Conservation (phyloP, 30 jellyfish, hydroid and myxozoan genomes). For the Cassiopea andromeda region DNA sequence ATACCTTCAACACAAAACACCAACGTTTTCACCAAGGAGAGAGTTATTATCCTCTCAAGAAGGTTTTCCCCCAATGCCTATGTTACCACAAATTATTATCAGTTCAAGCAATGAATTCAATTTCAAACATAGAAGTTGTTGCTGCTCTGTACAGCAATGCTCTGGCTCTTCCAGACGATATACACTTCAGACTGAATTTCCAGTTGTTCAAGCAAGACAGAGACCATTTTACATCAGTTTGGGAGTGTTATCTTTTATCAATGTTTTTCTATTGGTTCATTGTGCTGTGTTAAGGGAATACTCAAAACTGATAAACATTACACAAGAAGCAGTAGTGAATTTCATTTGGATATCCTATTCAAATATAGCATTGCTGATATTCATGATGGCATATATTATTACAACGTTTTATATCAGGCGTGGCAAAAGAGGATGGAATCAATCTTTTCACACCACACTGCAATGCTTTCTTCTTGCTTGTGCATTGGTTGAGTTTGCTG, state of each 20-base stretch:
- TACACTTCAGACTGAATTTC: background rate
- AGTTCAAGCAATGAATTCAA: background rate
- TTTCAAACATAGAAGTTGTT: slow-evolving; percentile 7
- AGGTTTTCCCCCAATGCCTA: background rate
- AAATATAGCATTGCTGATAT: slow-evolving; percentile 23
- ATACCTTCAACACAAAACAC: background rate
- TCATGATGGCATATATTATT: slow-evolving; percentile 7
- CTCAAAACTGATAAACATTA: slow-evolving; percentile 35
- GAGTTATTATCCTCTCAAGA: background rate
- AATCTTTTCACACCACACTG: slow-evolving; percentile 42
- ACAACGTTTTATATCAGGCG: slow-evolving; percentile 3
- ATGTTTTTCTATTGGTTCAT: slow-evolving; percentile 18
- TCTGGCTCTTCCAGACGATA: slow-evolving; percentile 7
- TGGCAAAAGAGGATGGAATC: slow-evolving; percentile 53
- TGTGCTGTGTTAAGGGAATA: slow-evolving; percentile 21
- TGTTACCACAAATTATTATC: background rate
- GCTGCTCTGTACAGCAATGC: slow-evolving; percentile 51
- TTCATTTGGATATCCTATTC: slow-evolving; percentile 28
- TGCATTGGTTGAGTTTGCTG: slow-evolving; percentile 25
- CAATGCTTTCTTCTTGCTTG: slow-evolving; percentile 67
- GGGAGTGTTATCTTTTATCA: slow-evolving; percentile 1
- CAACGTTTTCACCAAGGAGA: slow-evolving; percentile 2
- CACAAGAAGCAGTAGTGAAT: slow-evolving; percentile 18
- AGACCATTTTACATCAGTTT: slow-evolving; percentile 21
- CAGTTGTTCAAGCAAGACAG: slow-evolving; percentile 1